A percentile compares a stretch with the other conserved stretches of the same genome.
Conservation (phyloP, 2,888 invertebrate species). For the Ditylenchus weischeri region DNA sequence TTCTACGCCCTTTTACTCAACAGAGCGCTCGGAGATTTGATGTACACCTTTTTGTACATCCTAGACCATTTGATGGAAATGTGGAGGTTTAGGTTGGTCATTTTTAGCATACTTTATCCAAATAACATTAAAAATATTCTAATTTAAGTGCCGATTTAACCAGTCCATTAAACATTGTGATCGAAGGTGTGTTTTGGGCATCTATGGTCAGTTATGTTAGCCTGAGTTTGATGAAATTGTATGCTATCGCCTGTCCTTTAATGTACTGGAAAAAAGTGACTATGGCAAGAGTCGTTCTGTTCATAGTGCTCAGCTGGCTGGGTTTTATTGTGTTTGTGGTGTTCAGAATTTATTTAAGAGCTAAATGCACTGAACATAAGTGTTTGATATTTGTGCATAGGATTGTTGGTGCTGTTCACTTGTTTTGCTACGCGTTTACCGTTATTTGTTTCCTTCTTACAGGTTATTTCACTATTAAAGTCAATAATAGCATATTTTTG, state of each 20-base stretch:
- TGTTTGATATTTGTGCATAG: conserved; percentile 17
- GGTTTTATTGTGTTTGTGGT: conserved; percentile 14
- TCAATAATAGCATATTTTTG: no score
- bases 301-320: conserved; percentile 14
- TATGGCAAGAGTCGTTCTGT: conserved; percentile 11
- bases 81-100: neutral
- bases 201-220: conserved; percentile 20
- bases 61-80: conserved; percentile 1
- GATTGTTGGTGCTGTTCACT: conserved; percentile 12
- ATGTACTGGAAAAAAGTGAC: conserved; percentile 21
- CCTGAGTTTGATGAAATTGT: conserved; percentile 13
- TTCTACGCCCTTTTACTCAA: conserved; percentile 18
- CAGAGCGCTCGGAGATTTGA: conserved; percentile 15
- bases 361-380: conserved; percentile 4
- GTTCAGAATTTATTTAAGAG: neutral
- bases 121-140: neutral
- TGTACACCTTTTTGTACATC: neutral
- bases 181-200: conserved; percentile 23
- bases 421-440: conserved; percentile 18
- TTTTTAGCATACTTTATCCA: neutral
- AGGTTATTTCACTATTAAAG: neutral
- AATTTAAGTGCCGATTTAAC: conserved; percentile 23
- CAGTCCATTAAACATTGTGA: conserved; percentile 18
- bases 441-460: conserved; percentile 21
- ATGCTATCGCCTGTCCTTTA: conserved; percentile 16